Evolutionary conservation across 1,140 invertebrate genomes (phyloP).

Genomic region (Caenorhabditis remanei): DNA sequence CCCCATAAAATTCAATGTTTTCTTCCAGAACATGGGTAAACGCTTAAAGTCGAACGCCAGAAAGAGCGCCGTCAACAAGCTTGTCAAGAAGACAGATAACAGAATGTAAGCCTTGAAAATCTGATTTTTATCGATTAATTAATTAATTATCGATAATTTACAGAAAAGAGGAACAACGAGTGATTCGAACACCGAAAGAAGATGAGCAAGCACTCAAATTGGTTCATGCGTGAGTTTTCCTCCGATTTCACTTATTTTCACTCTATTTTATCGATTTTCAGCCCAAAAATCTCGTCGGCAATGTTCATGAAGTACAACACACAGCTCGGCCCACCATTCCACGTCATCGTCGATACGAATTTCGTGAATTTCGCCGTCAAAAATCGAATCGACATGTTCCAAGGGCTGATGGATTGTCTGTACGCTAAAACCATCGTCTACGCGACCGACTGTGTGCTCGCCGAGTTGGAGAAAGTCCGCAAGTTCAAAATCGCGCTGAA

Average conservation of each 20-base stretch:
- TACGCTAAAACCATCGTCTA: slow-evolving; percentile 98
- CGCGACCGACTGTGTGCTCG: slow-evolving; percentile 97
- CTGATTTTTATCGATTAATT: slow-evolving; percentile 12
- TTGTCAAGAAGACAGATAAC: slow-evolving; percentile 75
- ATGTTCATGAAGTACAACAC: slow-evolving; percentile 98
- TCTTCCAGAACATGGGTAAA: slow-evolving; percentile 61
- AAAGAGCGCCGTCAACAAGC: slow-evolving; percentile 67
- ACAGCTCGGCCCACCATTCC: slow-evolving; percentile 97
- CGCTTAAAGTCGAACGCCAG: slow-evolving; percentile 71
- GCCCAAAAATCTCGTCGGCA: slow-evolving; percentile 76
- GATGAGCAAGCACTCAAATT: slow-evolving; percentile 75
- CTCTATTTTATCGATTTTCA: slow-evolving; percentile 58
- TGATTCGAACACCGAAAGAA: slow-evolving; percentile 73
- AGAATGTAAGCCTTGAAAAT: slow-evolving; percentile 70
- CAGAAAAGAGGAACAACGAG: slow-evolving; percentile 75
- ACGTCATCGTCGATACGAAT: slow-evolving; percentile 96
- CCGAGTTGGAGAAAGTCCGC: slow-evolving; percentile 95
- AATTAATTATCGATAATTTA: slow-evolving; percentile 58
- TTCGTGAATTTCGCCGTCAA: slow-evolving; percentile 99
- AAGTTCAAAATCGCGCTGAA: slow-evolving; percentile 95
- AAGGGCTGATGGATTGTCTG: slow-evolving; percentile 97
- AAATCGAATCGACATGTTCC: slow-evolving; percentile 94
- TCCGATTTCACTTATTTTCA: background rate
- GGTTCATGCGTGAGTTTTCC: slow-evolving; percentile 72
- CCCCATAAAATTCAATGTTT: slow-evolving; percentile 7